Evolutionary conservation across 1,140 invertebrate genomes (phyloP).

Genomic region (Arctopsyche grandis): DNA sequence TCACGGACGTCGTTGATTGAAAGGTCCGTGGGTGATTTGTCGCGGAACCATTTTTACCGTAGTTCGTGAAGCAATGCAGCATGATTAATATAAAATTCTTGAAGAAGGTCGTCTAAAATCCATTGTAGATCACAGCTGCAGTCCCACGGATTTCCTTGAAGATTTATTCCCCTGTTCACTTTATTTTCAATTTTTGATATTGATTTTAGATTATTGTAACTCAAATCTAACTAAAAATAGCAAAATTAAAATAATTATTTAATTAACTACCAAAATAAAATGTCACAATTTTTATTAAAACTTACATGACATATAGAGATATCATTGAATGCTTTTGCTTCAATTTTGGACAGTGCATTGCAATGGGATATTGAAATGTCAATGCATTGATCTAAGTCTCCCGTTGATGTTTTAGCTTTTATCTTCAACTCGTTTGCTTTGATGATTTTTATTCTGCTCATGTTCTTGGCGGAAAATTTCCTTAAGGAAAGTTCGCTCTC

Average conservation of each 20-base stretch:
- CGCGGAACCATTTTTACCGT: too few species aligned
- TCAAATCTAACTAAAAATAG: slow-evolving; percentile 63
- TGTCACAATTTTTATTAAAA: too few species aligned
- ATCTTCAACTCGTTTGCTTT: slow-evolving; percentile 60
- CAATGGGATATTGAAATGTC: slow-evolving; percentile 62
- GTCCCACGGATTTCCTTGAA: slow-evolving; percentile 66
- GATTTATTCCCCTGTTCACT: slow-evolving; percentile 58
- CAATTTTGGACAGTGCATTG: slow-evolving; percentile 57
- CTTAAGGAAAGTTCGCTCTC: slow-evolving; percentile 62
- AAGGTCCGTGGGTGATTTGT: too few species aligned
- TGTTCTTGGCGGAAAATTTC: slow-evolving; percentile 61
- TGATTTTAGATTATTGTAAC: slow-evolving; percentile 61
- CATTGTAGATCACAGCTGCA: slow-evolving; percentile 66
- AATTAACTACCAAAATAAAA: too few species aligned
- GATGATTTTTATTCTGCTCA: slow-evolving; percentile 57
- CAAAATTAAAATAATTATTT: not conserved
- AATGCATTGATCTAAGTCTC: slow-evolving; percentile 58
- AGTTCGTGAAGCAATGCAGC: slow-evolving; percentile 60
- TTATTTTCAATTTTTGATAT: slow-evolving; percentile 60
- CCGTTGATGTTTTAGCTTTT: slow-evolving; percentile 55
- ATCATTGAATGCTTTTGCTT: slow-evolving; percentile 61
- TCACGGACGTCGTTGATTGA: too few species aligned
- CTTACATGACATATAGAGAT: slow-evolving; percentile 63
- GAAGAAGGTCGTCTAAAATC: slow-evolving; percentile 62
- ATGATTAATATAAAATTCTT: slow-evolving; percentile 58